These are phyloP conservation scores for Capromys pilorides DNA, from an alignment of 2,797 vertebrate genomes.

Conservation along the genomic window DNA sequence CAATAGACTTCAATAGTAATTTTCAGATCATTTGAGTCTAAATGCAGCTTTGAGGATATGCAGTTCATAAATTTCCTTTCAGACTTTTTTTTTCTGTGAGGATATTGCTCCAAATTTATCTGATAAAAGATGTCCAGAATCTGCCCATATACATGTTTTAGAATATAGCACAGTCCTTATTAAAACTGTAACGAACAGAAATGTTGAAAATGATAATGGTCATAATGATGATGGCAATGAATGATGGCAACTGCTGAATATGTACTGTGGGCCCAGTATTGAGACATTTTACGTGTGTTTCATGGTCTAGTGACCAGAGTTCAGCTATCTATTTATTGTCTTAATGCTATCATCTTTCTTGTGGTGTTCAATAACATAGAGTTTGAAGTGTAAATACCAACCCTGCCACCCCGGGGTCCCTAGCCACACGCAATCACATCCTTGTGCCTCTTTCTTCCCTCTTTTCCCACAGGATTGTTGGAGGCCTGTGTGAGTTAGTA, in stretches of 20 bases:
- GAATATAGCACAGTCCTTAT: not conserved
- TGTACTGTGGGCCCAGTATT: not conserved
- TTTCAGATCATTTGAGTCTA: constrained; percentile 65
- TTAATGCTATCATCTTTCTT: constrained; percentile 6
- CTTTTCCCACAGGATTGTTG: not conserved
- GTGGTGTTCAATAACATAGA: not conserved
- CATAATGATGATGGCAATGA: not conserved
- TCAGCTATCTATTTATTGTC: not conserved
- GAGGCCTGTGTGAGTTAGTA: not conserved
- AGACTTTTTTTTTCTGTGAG: constrained; percentile 52
- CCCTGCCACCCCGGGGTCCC: not conserved
- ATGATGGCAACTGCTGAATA: not conserved
- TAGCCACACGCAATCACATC: not conserved
- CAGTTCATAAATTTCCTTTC: constrained; percentile 62
- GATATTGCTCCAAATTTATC: constrained; percentile 21
- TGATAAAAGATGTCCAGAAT: not conserved
- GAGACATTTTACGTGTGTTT: not conserved
- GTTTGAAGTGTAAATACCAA: constrained; percentile 34
- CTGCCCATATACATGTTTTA: not conserved
- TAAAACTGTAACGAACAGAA: constrained; percentile 4
- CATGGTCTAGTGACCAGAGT: not conserved
- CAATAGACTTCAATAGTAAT: constrained; percentile 49
- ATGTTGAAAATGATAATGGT: not conserved
- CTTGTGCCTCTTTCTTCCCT: not conserved
- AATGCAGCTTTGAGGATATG: constrained; percentile 47